Base-by-base conservation (phyloP, 2,797 vertebrate genomes). In the Megaceryle alcyon region DNA sequence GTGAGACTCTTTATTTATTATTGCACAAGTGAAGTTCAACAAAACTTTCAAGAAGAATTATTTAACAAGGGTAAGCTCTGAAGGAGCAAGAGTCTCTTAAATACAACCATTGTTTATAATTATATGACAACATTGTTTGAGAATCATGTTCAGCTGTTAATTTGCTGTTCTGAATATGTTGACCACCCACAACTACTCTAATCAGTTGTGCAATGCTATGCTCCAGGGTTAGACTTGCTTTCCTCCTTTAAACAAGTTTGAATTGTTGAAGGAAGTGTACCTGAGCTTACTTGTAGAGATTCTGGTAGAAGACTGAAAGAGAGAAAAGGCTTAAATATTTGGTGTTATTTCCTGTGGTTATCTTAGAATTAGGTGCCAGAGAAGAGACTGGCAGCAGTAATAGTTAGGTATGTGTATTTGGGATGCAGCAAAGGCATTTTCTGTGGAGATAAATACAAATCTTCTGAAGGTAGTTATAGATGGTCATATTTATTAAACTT, bases 401-500 rank as follows among this genome's bases (percentile, higher is more conserved):
- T 44, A 90, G 29, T 13, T 37, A 79, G 39, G 10, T 51, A 76
- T 9, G 12, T 0, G 25, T 66, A 35, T 60, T 31, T 70, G 48
- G 29, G 63, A 70, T 48, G 20, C 29, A 69, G 35, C 17, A 82
- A 92, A 92, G 31, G 3, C 35, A 33, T 81, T 79, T 94, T 76
- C 17, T 71, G 23, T 69, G 35, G 59, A 95, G 94, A 94, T 33
- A 48, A 3, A 39, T 2, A 19, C 14, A 29, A 92, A 69, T 76
- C 48, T 81, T 94, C 57, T 76, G 80, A 86, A 86, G 23, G 35
- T 72, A 89, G 61, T 72, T 92, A 72, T 46, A 83, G 59, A 86
- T 79, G 22, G 16, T 39, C 35, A 82, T 82, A 96, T 83, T 88
- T 96, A 88, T 84, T 88, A 79, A 86, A 93, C 43, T 89, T 86